phyloP scores from a whole-genome alignment of 2,888 invertebrate genomes.

The Apeira syringaria region DNA sequence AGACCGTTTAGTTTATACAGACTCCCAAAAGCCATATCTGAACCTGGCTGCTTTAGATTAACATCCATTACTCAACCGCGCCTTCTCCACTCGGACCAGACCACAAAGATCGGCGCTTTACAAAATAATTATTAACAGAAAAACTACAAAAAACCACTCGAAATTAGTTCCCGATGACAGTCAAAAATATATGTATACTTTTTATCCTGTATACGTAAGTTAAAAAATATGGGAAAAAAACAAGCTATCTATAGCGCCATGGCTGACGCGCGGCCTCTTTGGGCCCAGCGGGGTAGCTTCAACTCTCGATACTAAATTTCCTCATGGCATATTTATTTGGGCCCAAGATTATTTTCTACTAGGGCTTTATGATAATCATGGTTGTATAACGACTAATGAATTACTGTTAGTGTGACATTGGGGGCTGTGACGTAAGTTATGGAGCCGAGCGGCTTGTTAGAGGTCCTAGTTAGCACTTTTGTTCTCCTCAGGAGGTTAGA shows the following conservation, averaged over 20 bases:
- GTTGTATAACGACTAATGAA: conserved; percentile 72
- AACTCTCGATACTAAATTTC: conserved; percentile 70
- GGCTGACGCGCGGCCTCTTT: conserved; percentile 69
- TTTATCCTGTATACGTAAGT: conserved; percentile 44
- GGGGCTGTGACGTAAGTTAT: conserved; percentile 34
- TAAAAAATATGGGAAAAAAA: conserved; percentile 38
- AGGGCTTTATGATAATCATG: conserved; percentile 76
- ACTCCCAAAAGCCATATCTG: not conserved
- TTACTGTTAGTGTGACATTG: conserved; percentile 60
- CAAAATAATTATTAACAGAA: conserved; percentile 73
- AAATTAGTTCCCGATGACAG: conserved; percentile 84
- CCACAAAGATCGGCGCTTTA: conserved; percentile 52
- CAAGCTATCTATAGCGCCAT: conserved; percentile 63
- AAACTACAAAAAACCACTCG: conserved; percentile 74
- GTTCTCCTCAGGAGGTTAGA: conserved; percentile 4
- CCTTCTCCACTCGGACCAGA: conserved; percentile 3
- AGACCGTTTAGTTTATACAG: no score
- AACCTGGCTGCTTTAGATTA: conserved; percentile 7
- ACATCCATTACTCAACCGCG: conserved; percentile 11
- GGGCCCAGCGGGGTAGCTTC: conserved; percentile 60
- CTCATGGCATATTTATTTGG: conserved; percentile 77
- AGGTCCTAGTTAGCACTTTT: conserved; percentile 15
- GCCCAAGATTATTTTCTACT: conserved; percentile 75
- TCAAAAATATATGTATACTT: conserved; percentile 77
- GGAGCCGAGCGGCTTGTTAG: conserved; percentile 21